Base-by-base conservation (phyloP, 2,888 invertebrate genomes). In the Drosophila stalkeri region DNA sequence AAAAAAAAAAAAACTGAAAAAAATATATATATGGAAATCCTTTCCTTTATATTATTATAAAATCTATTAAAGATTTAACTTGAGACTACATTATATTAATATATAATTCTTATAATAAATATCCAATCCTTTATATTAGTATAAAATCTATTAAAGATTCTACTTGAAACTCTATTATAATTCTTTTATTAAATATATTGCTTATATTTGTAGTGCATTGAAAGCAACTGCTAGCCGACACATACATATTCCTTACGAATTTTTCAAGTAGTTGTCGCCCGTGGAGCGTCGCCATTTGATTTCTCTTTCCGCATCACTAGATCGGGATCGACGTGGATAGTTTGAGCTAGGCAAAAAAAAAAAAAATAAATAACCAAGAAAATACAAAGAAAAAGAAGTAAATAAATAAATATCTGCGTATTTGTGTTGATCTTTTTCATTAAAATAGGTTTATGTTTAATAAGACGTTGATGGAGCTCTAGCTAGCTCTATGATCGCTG, bases 391-490 rank as follows among this genome's bases (percentile, higher is more conserved):
- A 52, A 52, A 54, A 37, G 18, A 37, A 23, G 37, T 54, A 37
- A 47, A 60, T 47, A 55, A 55, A 56, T 54, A 66, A 54, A 74
- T 80, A 72, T 68, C 72, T 75, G 61, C 63, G 61, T 79, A 76
- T 77, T 75, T 80, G 63, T 60, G 68, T 73, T 73, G 80, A 78
- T 72, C 70, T 80, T 80, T 81, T 75, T 83, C 85, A 86, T 86
- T 87, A 85, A 84, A 86, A 89, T 75, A 68, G 73, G 69, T 77
- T 83, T 75, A 75, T 68, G 79, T 82, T 84, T 88, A 86, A 86
- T 83, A 83, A 79, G 86, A 78, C 76, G 75, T 72, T 79, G 72
- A 66, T 71, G 76, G 72, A 71, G 78, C n/a, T n/a, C n/a, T n/a
- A n/a, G n/a, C 77, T 68, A 68, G 78, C 80, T 74, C 54, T 41